A percentile compares a stretch with the other conserved stretches of the same genome.
These are phyloP conservation scores for Tetragnatha versicolor DNA, from an alignment of 1,140 invertebrate genomes.

Conservation along the genomic window DNA sequence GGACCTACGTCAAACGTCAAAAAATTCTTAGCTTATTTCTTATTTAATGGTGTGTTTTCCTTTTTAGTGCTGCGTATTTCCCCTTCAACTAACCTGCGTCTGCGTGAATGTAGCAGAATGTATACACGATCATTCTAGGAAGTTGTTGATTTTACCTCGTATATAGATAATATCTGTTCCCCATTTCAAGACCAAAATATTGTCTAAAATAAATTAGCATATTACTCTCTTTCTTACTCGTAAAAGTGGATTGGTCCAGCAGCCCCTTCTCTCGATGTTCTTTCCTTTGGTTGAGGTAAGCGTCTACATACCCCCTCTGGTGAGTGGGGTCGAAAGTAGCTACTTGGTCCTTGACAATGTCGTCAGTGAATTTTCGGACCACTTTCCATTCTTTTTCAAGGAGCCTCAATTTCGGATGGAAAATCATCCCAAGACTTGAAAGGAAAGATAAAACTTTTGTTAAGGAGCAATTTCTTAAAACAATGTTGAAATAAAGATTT, in stretches of 20 bases:
- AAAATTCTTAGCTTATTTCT: no score
- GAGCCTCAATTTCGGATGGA: background rate
- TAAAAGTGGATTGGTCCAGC: slow-evolving; percentile 13
- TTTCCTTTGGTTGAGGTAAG: background rate
- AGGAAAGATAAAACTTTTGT: background rate
- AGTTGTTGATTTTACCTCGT: no score
- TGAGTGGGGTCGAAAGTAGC: slow-evolving; percentile 9
- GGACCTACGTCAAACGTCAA: no score
- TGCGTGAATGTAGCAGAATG: no score
- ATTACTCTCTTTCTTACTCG: background rate
- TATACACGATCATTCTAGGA: no score
- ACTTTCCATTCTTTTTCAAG: background rate
- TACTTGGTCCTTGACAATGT: slow-evolving; percentile 16
- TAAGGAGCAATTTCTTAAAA: background rate
- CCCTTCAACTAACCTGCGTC: no score
- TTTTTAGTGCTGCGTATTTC: no score
- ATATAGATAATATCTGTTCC: no score
- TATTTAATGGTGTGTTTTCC: no score
- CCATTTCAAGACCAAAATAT: no score
- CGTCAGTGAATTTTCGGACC: no score
- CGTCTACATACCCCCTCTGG: slow-evolving; percentile 14
- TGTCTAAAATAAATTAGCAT: background rate
- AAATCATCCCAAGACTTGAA: background rate
- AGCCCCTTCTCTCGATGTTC: slow-evolving; percentile 1
- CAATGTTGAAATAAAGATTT: no score